phyloP scores from a whole-genome alignment of 2,797 vertebrate species.

The Protonibea diacanthus region DNA sequence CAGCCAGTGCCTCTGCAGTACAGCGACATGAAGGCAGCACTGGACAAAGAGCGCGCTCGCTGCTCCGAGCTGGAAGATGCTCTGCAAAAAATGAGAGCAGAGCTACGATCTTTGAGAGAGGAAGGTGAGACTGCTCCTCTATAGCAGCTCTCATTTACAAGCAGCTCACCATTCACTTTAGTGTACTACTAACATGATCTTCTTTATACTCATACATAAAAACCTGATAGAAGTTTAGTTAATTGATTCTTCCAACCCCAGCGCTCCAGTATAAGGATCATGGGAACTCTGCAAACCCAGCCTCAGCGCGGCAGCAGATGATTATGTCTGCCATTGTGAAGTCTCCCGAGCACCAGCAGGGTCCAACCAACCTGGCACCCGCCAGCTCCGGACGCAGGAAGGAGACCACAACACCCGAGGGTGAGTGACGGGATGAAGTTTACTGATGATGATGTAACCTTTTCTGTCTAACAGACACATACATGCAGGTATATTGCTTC shows the following conservation, averaged over 20 bases:
- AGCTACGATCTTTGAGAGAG: constrained; percentile 94
- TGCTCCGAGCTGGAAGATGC: constrained; percentile 96
- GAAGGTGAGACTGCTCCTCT: constrained; percentile 87
- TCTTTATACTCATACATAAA: not conserved
- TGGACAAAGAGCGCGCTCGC: constrained; percentile 96
- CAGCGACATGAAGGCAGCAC: constrained; percentile 95
- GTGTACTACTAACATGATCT: not conserved
- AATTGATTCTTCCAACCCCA: constrained; percentile 59
- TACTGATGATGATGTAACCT: not conserved
- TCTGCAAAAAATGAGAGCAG: constrained; percentile 96
- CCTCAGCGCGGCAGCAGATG: constrained; percentile 94
- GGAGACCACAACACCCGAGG: constrained; percentile 93
- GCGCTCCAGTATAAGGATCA: constrained; percentile 97
- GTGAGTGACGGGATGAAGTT: constrained; percentile 77
- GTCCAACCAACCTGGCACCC: constrained; percentile 89
- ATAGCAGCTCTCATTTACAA: not conserved
- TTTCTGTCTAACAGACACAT: constrained; percentile 17
- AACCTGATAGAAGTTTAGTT: not conserved
- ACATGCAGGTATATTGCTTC: constrained; percentile 19
- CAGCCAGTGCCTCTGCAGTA: constrained; percentile 96
- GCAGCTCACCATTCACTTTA: not conserved
- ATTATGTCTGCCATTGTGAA: constrained; percentile 96
- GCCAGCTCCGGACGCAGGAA: constrained; percentile 94
- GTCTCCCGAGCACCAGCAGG: constrained; percentile 97
- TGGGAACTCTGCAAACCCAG: constrained; percentile 88